These are phyloP conservation scores for Drosophila formosana DNA, from an alignment of 2,888 invertebrate species.

Conservation along the genomic window DNA sequence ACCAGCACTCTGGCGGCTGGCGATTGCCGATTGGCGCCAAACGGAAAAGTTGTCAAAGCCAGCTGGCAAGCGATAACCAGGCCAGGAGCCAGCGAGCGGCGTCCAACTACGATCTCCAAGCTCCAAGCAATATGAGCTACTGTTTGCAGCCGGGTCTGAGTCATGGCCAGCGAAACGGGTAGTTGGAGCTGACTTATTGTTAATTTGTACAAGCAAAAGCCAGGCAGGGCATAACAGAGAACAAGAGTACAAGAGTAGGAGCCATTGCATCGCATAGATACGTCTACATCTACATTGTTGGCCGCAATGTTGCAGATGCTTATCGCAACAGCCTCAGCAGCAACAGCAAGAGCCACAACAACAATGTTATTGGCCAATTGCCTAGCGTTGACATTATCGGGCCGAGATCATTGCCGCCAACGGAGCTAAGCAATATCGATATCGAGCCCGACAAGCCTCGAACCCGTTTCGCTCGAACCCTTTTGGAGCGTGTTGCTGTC, in stretches of 20 bases:
- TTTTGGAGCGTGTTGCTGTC: constrained; percentile 79
- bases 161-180: constrained; percentile 49
- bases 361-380: constrained; percentile 82
- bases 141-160: constrained; percentile 35
- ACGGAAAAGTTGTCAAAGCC: constrained; percentile 39
- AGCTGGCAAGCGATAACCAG: constrained; percentile 38
- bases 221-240: constrained; percentile 26
- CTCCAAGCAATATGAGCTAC: constrained; percentile 59
- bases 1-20: constrained; percentile 30
- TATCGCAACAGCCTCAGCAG: constrained; percentile 57
- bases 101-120: neutral
- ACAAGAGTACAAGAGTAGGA: constrained; percentile 34
- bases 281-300: constrained; percentile 78
- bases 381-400: constrained; percentile 82
- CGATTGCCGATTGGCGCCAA: constrained; percentile 62
- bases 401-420: constrained; percentile 77
- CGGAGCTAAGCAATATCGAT: constrained; percentile 57
- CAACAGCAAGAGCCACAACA: constrained; percentile 47
- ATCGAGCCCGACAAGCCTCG: constrained; percentile 44
- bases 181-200: constrained; percentile 65
- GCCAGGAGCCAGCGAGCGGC: neutral
- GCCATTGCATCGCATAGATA: constrained; percentile 61
- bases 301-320: constrained; percentile 73
- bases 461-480: constrained; percentile 41
- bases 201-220: constrained; percentile 74